Conservation (phyloP, 2,113 vertebrate genomes). For the Sinosuthora webbiana region DNA sequence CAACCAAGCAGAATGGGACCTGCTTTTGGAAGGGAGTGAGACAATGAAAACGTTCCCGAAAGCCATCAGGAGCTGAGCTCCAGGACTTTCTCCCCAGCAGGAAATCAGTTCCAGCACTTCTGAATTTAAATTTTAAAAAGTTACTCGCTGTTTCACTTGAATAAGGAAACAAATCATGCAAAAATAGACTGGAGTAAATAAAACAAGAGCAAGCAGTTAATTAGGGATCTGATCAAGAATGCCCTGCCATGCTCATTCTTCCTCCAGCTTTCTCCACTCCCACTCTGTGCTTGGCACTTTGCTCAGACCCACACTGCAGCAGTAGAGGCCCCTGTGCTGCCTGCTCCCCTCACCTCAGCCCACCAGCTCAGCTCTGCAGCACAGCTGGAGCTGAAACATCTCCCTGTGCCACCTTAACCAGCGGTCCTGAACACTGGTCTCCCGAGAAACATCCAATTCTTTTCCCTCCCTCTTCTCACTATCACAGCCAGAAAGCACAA, state of each 20-base stretch:
- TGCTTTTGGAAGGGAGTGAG: not conserved
- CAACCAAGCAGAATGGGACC: not conserved
- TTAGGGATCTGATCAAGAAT: constrained; percentile 39
- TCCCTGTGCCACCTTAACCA: not conserved
- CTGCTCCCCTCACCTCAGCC: not conserved
- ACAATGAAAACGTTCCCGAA: not conserved
- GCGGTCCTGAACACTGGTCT: not conserved
- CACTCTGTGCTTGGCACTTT: not conserved
- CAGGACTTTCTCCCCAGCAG: constrained; percentile 31
- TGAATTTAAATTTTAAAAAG: constrained; percentile 46
- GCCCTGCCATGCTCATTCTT: not conserved
- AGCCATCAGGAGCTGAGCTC: constrained; percentile 4
- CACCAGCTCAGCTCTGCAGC: not conserved
- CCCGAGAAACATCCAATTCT: not conserved
- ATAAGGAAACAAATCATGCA: constrained; percentile 58
- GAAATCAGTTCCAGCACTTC: not conserved
- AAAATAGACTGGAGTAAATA: constrained; percentile 42
- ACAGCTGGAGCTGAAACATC: not conserved
- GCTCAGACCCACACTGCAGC: not conserved
- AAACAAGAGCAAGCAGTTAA: constrained; percentile 44
- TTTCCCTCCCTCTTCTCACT: not conserved
- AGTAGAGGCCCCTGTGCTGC: not conserved
- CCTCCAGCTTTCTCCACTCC: not conserved
- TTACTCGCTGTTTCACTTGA: constrained; percentile 43
- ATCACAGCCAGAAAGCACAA: not conserved